Percentiles rank a stretch among this genome's conserved stretches.
phyloP scores from a whole-genome alignment of 1,140 invertebrate species.

The Drosophila tropicalis region DNA sequence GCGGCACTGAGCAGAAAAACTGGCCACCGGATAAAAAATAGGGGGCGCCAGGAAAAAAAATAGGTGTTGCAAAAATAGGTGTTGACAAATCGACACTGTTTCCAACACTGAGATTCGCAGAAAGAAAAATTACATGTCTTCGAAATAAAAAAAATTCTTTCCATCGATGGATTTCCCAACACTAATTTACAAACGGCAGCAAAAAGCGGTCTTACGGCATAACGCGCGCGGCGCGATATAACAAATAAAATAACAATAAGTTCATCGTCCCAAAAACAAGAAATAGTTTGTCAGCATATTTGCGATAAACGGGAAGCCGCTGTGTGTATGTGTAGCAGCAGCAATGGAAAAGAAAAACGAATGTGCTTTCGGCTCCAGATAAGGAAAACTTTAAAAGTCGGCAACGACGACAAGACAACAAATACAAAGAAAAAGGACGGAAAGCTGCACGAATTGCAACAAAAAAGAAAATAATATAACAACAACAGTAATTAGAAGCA shows the following conservation, averaged over 20 bases:
- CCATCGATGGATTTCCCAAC: no score
- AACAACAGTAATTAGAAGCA: neutral
- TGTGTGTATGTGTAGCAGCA: constrained; percentile 50
- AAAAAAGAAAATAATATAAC: constrained; percentile 19
- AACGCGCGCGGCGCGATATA: constrained; percentile 40
- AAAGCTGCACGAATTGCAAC: constrained; percentile 37
- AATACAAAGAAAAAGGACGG: constrained; percentile 14
- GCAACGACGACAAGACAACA: constrained; percentile 42
- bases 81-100: no score
- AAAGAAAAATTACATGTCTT: no score
- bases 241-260: constrained; percentile 1
- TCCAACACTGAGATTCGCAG: no score
- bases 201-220: constrained; percentile 5
- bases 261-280: constrained; percentile 3
- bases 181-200: constrained; percentile 4
- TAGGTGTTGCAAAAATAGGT: no score
- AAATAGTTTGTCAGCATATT: constrained; percentile 12
- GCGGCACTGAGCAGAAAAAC: no score
- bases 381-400: constrained; percentile 60
- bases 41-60: no score
- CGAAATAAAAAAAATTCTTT: no score
- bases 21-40: no score
- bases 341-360: constrained; percentile 74
- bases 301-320: constrained; percentile 30
- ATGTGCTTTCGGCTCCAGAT: constrained; percentile 64